A percentile compares a stretch with the other conserved stretches of the same genome.
These are phyloP conservation scores for Machaerirhynchus nigripectus DNA, from an alignment of 2,113 vertebrate genomes.

Conservation along the genomic window DNA sequence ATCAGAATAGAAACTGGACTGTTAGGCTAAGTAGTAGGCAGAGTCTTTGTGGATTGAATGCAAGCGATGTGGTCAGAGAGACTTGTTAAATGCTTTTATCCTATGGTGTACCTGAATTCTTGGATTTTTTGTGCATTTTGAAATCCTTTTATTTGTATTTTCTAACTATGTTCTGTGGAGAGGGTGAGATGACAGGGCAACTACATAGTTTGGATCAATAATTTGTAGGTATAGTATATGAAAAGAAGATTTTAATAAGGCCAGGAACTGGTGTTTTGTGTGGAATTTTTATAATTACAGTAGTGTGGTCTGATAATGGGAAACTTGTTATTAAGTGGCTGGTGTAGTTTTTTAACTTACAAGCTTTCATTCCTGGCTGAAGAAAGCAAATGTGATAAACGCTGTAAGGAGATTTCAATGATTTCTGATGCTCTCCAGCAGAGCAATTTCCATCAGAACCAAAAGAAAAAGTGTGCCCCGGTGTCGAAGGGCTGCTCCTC, in stretches of 20 bases:
- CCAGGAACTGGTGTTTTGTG: background rate
- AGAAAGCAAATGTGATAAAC: background rate
- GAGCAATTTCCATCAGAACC: background rate
- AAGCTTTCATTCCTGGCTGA: background rate
- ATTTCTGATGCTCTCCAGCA: background rate
- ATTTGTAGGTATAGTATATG: background rate
- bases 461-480: background rate
- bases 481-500: background rate
- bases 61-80: background rate
- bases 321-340: background rate
- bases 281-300: background rate
- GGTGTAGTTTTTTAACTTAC: background rate
- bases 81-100: background rate
- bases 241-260: background rate
- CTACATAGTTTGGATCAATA: background rate
- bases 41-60: background rate
- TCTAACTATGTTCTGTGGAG: background rate
- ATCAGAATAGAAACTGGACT: constrained; percentile 3
- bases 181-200: background rate
- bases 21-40: background rate
- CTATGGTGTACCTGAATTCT: background rate
- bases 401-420: background rate
- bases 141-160: background rate
- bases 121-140: background rate
- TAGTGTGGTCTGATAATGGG: background rate